Evolutionary conservation across 1,140 invertebrate genomes (phyloP).

Genomic region (Ips typographus): DNA sequence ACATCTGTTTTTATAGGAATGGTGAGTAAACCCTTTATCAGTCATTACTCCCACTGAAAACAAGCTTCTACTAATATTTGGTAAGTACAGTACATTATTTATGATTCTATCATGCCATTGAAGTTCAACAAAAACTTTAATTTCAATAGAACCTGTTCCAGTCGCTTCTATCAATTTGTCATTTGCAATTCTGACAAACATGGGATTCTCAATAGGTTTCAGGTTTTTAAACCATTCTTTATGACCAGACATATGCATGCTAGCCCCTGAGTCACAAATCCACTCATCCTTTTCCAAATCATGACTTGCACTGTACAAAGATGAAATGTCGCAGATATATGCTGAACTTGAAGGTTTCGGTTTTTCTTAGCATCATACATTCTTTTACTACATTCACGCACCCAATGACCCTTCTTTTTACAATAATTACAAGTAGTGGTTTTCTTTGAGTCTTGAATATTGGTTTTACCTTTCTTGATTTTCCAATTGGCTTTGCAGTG

Average conservation of each 20-base stretch:
- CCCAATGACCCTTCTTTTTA: constrained; percentile 24
- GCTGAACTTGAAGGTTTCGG: constrained; percentile 1
- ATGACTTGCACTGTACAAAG: constrained; percentile 4
- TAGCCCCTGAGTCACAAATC: constrained; percentile 29
- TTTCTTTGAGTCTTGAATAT: constrained; percentile 16
- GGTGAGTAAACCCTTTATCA: constrained; percentile 23
- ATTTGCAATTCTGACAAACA: constrained; percentile 37
- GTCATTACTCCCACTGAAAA: constrained; percentile 33
- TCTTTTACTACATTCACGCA: constrained; percentile 19
- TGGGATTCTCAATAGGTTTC: constrained; percentile 13
- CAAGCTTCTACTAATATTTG: constrained; percentile 18
- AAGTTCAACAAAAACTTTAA: constrained; percentile 29
- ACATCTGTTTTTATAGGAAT: constrained; percentile 22
- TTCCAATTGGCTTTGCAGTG: constrained; percentile 20
- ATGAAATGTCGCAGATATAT: constrained; percentile 27
- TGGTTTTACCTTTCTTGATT: not conserved
- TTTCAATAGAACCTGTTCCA: constrained; percentile 39
- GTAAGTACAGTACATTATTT: constrained; percentile 26
- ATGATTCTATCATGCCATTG: constrained; percentile 28
- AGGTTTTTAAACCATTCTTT: constrained; percentile 11
- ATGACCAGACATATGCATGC: constrained; percentile 8
- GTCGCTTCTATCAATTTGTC: constrained; percentile 31
- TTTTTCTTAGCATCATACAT: constrained; percentile 7
- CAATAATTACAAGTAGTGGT: constrained; percentile 24
- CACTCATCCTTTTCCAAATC: constrained; percentile 11